Conservation (phyloP, 1,140 invertebrate species). For the Drosophila parvula region DNA sequence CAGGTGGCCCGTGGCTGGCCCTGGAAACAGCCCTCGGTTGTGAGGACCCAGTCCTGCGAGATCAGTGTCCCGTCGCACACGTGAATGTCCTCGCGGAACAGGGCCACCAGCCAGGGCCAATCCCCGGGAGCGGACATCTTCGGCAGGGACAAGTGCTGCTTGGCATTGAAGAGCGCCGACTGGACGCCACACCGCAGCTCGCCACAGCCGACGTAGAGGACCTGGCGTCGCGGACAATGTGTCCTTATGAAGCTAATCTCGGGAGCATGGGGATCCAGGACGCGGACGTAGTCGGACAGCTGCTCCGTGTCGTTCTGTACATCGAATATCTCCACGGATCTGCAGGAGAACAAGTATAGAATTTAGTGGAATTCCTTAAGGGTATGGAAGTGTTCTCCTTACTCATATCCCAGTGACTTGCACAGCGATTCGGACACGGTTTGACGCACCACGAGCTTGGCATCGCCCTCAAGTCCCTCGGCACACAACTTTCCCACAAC, state of each 20-base stretch:
- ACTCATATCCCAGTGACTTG: constrained; percentile 90
- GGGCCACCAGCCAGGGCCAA: constrained; percentile 95
- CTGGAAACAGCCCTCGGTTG: constrained; percentile 95
- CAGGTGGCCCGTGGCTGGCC: constrained; percentile 94
- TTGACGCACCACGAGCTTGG: constrained; percentile 85
- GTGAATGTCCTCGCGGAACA: constrained; percentile 93
- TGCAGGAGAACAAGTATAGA: constrained; percentile 1
- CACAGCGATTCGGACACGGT: constrained; percentile 91
- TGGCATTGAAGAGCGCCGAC: constrained; percentile 86
- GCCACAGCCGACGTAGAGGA: constrained; percentile 91
- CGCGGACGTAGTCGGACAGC: constrained; percentile 88
- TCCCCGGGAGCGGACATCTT: constrained; percentile 91
- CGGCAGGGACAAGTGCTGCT: constrained; percentile 85
- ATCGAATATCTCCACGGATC: constrained; percentile 86
- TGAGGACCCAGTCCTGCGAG: constrained; percentile 92
- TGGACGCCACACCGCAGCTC: constrained; percentile 92
- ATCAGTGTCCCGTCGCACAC: constrained; percentile 93
- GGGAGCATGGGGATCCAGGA: constrained; percentile 90
- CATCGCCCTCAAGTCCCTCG: constrained; percentile 86
- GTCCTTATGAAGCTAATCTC: constrained; percentile 92
- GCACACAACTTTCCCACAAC: constrained; percentile 92
- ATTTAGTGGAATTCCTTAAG: background rate
- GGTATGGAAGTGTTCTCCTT: constrained; percentile 69
- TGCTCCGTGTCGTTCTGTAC: constrained; percentile 85
- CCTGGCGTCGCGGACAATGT: constrained; percentile 90